Conservation (phyloP, 2,888 invertebrate species). For the Panopea generosa region DNA sequence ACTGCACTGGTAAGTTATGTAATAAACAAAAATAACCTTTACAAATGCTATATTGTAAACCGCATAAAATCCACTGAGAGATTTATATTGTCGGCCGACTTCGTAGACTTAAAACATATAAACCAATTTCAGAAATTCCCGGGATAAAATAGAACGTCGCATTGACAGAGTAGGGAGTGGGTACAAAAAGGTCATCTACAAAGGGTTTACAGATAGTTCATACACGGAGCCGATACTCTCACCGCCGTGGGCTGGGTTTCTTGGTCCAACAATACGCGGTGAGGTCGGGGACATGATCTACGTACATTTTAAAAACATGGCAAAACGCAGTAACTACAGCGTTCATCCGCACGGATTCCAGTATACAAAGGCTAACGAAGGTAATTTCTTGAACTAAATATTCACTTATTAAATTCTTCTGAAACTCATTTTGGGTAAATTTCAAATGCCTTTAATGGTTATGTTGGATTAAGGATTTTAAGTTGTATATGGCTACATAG, state of each 20-base stretch:
- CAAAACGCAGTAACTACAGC: slow-evolving; percentile 46
- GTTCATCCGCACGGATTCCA: slow-evolving; percentile 68
- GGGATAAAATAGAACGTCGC: slow-evolving; percentile 9
- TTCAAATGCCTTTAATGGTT: too few relatives aligned
- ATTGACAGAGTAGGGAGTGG: slow-evolving; percentile 57
- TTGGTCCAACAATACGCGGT: slow-evolving; percentile 62
- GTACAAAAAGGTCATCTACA: slow-evolving; percentile 61
- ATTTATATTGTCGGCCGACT: too few relatives aligned
- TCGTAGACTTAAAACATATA: neutral
- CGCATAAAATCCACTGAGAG: too few relatives aligned
- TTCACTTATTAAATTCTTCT: too few relatives aligned
- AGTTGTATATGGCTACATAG: too few relatives aligned
- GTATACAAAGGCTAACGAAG: slow-evolving; percentile 66
- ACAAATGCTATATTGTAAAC: too few relatives aligned
- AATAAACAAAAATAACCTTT: too few relatives aligned
- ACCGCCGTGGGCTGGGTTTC: slow-evolving; percentile 53
- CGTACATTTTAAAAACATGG: slow-evolving; percentile 65
- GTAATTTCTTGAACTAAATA: slow-evolving; percentile 31
- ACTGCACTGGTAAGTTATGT: too few relatives aligned
- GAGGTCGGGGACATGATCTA: slow-evolving; percentile 59
- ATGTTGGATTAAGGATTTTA: too few relatives aligned
- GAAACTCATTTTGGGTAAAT: too few relatives aligned
- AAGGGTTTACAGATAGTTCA: slow-evolving; percentile 51
- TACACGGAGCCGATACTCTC: slow-evolving; percentile 37
- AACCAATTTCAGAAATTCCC: slow-evolving; percentile 19